phyloP scores from a whole-genome alignment of 2,797 vertebrate species.

The Lithobates sylvaticus region DNA sequence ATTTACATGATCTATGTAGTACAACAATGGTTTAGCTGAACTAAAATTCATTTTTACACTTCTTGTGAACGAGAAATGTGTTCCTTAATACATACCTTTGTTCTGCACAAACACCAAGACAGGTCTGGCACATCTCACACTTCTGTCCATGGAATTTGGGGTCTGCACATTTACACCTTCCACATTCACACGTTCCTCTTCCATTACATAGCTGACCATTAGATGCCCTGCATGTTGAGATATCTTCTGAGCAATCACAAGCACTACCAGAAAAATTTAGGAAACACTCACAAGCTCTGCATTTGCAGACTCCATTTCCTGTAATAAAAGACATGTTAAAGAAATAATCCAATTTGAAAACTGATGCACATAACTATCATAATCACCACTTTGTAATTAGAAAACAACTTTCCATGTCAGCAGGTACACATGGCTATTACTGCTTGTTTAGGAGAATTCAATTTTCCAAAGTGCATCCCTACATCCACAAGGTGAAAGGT shows the following conservation, averaged over 20 bases:
- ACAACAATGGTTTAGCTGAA: no score
- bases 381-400: no score
- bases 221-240: slow-evolving; percentile 80
- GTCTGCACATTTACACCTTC: slow-evolving; percentile 90
- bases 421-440: no score
- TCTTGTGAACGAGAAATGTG: no score
- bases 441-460: no score
- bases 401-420: no score
- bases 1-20: no score
- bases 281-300: slow-evolving; percentile 89
- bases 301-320: slow-evolving; percentile 93
- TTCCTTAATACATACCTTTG: slow-evolving; percentile 86
- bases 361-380: no score
- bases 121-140: slow-evolving; percentile 95
- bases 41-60: no score
- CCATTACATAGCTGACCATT: slow-evolving; percentile 95
- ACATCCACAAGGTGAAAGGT: no score
- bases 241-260: slow-evolving; percentile 92
- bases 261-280: slow-evolving; percentile 93
- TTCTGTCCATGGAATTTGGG: slow-evolving; percentile 93
- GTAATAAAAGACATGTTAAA: slow-evolving; percentile 9
- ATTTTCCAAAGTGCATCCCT: no score
- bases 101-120: slow-evolving; percentile 90
- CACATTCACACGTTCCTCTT: slow-evolving; percentile 89
- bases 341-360: no score